Evolutionary conservation across 1,140 invertebrate genomes (phyloP).

Genomic region (Hirudo medicinalis): DNA sequence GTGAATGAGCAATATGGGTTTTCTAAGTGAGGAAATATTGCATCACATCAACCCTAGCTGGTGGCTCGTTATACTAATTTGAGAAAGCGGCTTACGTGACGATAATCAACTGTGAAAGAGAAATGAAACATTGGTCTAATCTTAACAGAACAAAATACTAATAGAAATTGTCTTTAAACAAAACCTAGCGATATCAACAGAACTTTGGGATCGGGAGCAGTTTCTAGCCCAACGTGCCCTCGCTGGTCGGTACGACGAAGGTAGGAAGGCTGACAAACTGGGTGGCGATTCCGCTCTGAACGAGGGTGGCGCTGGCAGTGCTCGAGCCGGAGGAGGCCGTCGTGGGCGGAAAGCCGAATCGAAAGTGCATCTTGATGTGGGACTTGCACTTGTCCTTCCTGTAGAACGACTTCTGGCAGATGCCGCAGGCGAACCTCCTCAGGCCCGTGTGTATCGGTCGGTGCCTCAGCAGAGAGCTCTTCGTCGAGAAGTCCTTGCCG

Average conservation of each 20-base stretch:
- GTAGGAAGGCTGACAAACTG: not conserved
- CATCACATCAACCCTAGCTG: too few relatives aligned
- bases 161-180: too few relatives aligned
- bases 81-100: too few relatives aligned
- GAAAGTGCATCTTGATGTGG: slow-evolving; percentile 23
- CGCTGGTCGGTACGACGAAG: too few relatives aligned
- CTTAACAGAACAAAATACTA: too few relatives aligned
- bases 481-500: slow-evolving; percentile 24
- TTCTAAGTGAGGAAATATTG: too few relatives aligned
- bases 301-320: not conserved
- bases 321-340: not conserved
- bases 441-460: slow-evolving; percentile 24
- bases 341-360: not conserved
- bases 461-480: slow-evolving; percentile 22
- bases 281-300: not conserved
- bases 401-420: slow-evolving; percentile 24
- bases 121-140: too few relatives aligned
- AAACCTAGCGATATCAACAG: not conserved
- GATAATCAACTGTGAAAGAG: too few relatives aligned
- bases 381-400: slow-evolving; percentile 25
- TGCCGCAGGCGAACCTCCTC: slow-evolving; percentile 23
- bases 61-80: too few relatives aligned
- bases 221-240: not conserved
- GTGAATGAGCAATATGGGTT: too few relatives aligned
- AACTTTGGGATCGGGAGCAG: not conserved